A percentile compares a stretch with the other conserved stretches of the same genome.
These are phyloP conservation scores for Manduca sexta DNA, from an alignment of 1,140 invertebrate species.

Conservation along the genomic window DNA sequence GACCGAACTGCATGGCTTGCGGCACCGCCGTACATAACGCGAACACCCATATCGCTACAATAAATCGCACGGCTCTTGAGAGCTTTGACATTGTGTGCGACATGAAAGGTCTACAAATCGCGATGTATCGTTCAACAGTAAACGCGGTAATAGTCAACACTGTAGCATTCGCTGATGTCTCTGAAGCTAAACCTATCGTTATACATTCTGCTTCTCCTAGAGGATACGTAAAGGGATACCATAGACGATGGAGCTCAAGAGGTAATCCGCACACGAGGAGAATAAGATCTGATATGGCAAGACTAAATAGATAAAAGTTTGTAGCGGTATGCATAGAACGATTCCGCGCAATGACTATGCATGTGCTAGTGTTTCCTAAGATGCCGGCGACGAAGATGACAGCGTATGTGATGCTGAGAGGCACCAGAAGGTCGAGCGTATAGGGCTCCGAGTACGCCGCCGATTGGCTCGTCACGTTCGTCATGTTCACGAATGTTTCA, in stretches of 20 bases:
- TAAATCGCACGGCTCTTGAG: constrained; percentile 80
- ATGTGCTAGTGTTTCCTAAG: constrained; percentile 89
- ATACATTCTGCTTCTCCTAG: constrained; percentile 86
- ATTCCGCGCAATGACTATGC: constrained; percentile 87
- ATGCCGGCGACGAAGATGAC: constrained; percentile 88
- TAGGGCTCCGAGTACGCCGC: constrained; percentile 54
- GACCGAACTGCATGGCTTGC: constrained; percentile 83
- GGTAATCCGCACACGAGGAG: constrained; percentile 84
- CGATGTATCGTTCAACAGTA: constrained; percentile 95
- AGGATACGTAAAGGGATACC: constrained; percentile 83
- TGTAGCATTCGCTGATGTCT: constrained; percentile 92
- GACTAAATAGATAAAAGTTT: constrained; percentile 90
- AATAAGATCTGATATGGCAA: constrained; percentile 92
- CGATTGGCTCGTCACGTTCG: constrained; percentile 32
- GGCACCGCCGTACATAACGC: constrained; percentile 86
- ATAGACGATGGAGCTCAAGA: constrained; percentile 86
- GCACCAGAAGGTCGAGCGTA: constrained; percentile 74
- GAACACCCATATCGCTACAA: constrained; percentile 81
- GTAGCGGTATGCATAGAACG: constrained; percentile 88
- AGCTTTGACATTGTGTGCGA: constrained; percentile 90
- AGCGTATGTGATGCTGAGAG: constrained; percentile 81
- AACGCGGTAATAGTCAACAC: constrained; percentile 96
- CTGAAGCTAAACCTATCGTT: constrained; percentile 81
- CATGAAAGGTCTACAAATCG: constrained; percentile 93
- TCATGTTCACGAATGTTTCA: constrained; percentile 36